Conservation (phyloP, 2,113 vertebrate species). For the Macaca fascicularis region DNA sequence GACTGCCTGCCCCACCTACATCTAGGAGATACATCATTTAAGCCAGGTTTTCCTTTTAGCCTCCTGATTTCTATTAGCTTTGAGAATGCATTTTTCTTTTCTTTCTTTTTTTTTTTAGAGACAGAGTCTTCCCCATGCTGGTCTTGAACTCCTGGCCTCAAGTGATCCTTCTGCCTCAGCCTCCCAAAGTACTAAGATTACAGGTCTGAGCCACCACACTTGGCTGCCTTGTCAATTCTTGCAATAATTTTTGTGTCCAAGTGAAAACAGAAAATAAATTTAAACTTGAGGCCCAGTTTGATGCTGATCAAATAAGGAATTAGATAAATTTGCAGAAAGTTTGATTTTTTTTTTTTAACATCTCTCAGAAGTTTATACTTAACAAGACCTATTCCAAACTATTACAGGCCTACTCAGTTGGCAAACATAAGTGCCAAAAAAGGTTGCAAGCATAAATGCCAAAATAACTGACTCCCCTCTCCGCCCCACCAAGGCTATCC, state of each 20-base stretch:
- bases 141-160: too few species aligned
- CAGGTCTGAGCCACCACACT: too few species aligned
- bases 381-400: conserved; percentile 23
- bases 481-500: not conserved
- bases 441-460: not conserved
- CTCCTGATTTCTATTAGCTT: not conserved
- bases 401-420: conserved; percentile 5
- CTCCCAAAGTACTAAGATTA: too few species aligned
- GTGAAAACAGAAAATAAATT: not conserved
- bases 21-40: not conserved
- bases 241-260: not conserved
- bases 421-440: not conserved
- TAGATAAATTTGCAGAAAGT: conserved; percentile 36
- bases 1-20: not conserved
- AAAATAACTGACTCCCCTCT: not conserved
- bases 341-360: not conserved
- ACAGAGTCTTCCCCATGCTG: too few species aligned
- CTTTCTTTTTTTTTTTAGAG: too few species aligned
- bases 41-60: not conserved
- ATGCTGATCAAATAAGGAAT: conserved; percentile 14
- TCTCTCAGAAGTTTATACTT: conserved; percentile 34
- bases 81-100: not conserved
- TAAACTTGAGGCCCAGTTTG: not conserved
- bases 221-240: not conserved
- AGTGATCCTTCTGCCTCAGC: too few species aligned